phyloP scores from a whole-genome alignment of 2,888 invertebrate species.

The Pardosa pseudoannulata region DNA sequence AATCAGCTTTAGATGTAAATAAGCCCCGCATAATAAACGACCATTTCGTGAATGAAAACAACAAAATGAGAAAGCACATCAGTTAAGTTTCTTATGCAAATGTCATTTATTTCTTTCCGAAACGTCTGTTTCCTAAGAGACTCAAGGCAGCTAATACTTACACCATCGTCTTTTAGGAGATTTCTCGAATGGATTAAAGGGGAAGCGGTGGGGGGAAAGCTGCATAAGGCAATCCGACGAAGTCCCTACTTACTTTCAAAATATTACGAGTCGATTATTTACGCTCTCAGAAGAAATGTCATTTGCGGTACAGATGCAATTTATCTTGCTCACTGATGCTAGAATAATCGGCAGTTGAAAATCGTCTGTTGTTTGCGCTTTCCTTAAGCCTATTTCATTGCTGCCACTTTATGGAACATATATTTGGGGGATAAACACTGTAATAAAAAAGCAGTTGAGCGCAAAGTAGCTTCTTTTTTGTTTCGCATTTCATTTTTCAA shows the following conservation, averaged over 20 bases:
- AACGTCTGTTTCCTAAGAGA: too few species aligned
- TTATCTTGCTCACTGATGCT: neutral
- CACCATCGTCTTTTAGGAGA: too few species aligned
- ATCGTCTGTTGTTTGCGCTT: neutral
- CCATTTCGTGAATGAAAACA: too few species aligned
- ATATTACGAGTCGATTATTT: neutral
- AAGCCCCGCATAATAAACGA: too few species aligned
- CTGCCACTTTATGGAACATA: neutral
- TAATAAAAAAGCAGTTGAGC: neutral
- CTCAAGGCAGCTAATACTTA: neutral
- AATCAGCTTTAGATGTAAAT: too few species aligned
- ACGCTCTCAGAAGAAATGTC: neutral
- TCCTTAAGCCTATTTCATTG: neutral
- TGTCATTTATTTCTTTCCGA: too few species aligned
- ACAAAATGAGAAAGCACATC: too few species aligned
- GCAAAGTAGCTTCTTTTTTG: neutral
- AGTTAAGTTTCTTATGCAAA: too few species aligned
- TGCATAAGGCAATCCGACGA: neutral
- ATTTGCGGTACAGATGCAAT: neutral
- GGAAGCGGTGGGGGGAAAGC: too few species aligned
- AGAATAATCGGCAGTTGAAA: neutral
- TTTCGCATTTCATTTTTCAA: neutral
- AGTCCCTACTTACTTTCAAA: neutral
- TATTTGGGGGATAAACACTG: neutral
- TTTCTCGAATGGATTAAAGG: too few species aligned